A percentile compares a stretch with the other conserved stretches of the same genome.
These are phyloP conservation scores for Axis porcinus DNA, from an alignment of 2,113 vertebrate genomes.

Conservation along the genomic window DNA sequence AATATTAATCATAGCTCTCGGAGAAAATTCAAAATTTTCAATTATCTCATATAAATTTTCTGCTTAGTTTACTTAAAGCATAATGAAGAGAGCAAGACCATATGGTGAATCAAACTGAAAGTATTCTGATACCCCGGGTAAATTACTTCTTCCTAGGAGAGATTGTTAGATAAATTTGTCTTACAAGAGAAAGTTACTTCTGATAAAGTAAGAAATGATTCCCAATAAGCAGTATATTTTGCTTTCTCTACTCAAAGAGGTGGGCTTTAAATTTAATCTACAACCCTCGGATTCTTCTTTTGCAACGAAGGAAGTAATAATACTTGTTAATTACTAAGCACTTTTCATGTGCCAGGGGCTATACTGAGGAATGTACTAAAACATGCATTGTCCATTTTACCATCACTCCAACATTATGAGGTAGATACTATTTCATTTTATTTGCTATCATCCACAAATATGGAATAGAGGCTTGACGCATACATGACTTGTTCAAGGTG, in stretches of 20 bases:
- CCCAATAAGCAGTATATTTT: background rate
- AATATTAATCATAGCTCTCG: constrained; percentile 26
- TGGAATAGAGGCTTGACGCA: background rate
- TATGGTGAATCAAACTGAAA: background rate
- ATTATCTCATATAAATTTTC: constrained; percentile 39
- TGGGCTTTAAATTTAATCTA: constrained; percentile 1
- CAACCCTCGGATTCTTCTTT: background rate
- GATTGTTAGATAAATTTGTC: background rate
- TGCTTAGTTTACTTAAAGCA: constrained; percentile 14
- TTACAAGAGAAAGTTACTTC: background rate
- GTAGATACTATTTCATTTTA: background rate
- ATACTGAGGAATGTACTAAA: background rate
- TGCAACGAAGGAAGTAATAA: background rate
- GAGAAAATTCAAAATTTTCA: constrained; percentile 46
- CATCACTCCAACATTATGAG: background rate
- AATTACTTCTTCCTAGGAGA: constrained; percentile 10
- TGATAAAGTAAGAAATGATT: background rate
- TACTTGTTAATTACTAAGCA: background rate
- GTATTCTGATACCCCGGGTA: background rate
- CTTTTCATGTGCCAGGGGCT: background rate
- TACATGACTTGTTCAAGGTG: background rate
- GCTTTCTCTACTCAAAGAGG: background rate
- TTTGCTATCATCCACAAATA: background rate
- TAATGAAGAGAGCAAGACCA: background rate
- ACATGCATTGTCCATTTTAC: background rate